Evolutionary conservation across 2,113 vertebrate species (phyloP).

Genomic region (Laticauda laticaudata): DNA sequence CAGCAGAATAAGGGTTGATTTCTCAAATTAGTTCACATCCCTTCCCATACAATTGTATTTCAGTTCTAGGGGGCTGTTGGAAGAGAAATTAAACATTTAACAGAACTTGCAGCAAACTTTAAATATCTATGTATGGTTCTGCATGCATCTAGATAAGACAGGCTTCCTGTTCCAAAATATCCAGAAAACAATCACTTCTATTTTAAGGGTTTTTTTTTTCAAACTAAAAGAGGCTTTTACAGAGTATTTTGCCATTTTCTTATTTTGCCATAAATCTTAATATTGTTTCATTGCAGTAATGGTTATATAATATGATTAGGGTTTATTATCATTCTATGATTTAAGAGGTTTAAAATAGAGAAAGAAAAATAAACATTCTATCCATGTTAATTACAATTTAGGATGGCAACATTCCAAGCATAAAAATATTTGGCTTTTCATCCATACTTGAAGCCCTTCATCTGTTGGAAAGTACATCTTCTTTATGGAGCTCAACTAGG

Average conservation of each 20-base stretch:
- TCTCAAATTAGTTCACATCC: not conserved
- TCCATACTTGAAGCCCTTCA: not conserved
- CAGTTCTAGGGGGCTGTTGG: not conserved
- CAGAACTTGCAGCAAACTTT: not conserved
- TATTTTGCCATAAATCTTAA: not conserved
- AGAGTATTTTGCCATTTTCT: not conserved
- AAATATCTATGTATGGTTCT: not conserved
- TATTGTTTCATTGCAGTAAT: not conserved
- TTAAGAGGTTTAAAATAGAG: not conserved
- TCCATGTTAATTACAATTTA: not conserved
- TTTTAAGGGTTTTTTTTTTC: not conserved
- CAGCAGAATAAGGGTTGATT: not conserved
- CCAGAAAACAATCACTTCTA: not conserved
- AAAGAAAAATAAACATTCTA: not conserved
- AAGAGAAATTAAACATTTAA: not conserved
- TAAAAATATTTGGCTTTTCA: not conserved
- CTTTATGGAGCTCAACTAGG: not conserved
- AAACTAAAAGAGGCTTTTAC: not conserved
- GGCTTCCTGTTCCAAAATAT: not conserved
- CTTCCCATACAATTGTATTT: not conserved
- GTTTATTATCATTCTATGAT: not conserved
- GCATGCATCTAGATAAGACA: not conserved
- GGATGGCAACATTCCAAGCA: not conserved
- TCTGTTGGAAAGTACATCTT: not conserved
- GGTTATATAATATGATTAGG: not conserved